These are phyloP conservation scores for Anableps anableps DNA, from an alignment of 2,797 vertebrate genomes.

Conservation along the genomic window DNA sequence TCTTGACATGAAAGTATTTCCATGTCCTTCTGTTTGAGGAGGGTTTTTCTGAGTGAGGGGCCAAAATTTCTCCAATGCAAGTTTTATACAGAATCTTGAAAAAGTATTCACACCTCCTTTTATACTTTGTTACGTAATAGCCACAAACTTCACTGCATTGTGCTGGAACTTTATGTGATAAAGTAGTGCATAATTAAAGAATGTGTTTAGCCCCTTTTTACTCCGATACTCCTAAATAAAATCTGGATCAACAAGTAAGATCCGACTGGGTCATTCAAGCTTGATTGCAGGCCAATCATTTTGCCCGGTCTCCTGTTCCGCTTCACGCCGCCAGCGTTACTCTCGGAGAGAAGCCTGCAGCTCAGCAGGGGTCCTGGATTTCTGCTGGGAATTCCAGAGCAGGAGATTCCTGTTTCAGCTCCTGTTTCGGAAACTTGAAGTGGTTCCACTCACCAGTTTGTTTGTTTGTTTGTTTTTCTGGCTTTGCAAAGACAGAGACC, in stretches of 20 bases:
- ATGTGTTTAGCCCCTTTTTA: neutral
- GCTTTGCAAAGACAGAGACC: constrained; percentile 43
- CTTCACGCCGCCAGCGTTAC: constrained; percentile 22
- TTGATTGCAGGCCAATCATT: constrained; percentile 31
- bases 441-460: constrained; percentile 48
- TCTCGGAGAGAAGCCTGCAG: constrained; percentile 58
- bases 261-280: neutral
- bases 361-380: constrained; percentile 61
- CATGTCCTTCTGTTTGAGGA: constrained; percentile 20
- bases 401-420: constrained; percentile 54
- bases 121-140: too few species aligned
- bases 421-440: constrained; percentile 44
- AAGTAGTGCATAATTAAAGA: neutral
- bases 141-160: too few species aligned
- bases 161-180: neutral
- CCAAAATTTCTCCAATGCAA: neutral
- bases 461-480: constrained; percentile 35
- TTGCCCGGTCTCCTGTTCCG: constrained; percentile 14
- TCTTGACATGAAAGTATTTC: constrained; percentile 28
- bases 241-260: neutral
- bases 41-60: neutral
- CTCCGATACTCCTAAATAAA: neutral
- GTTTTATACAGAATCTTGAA: neutral
- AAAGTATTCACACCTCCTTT: too few species aligned
- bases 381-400: constrained; percentile 15